A percentile compares a stretch with the other conserved stretches of the same genome.
These are phyloP conservation scores for Fratercula arctica DNA, from an alignment of 2,797 vertebrate species.

Conservation along the genomic window DNA sequence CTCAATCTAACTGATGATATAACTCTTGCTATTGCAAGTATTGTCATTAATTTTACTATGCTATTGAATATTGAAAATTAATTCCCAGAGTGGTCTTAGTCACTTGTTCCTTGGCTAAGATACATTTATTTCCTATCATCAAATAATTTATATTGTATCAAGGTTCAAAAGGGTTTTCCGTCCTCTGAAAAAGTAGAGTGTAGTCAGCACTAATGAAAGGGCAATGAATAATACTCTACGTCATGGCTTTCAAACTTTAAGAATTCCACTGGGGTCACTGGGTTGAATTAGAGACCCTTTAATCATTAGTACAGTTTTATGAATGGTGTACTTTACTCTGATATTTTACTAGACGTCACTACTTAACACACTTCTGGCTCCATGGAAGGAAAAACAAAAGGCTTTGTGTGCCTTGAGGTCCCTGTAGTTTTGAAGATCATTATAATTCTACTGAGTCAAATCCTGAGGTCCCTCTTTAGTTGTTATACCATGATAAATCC, in stretches of 20 bases:
- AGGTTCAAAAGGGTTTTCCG: constrained; percentile 33
- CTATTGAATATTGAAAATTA: background rate
- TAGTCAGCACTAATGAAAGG: constrained; percentile 52
- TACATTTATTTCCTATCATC: background rate
- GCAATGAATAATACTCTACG: constrained; percentile 1
- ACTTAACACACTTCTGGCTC: constrained; percentile 40
- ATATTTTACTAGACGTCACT: constrained; percentile 61
- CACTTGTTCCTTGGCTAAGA: background rate
- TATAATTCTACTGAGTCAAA: background rate
- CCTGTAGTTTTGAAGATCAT: background rate
- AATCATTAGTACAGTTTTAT: constrained; percentile 56
- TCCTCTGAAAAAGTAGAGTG: background rate
- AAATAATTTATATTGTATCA: background rate
- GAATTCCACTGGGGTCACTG: constrained; percentile 67
- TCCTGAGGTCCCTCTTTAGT: background rate
- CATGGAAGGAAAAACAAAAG: constrained; percentile 33
- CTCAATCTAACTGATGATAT: background rate
- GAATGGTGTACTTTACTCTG: constrained; percentile 59
- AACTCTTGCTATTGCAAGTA: background rate
- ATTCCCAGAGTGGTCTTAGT: background rate
- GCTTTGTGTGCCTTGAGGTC: constrained; percentile 31
- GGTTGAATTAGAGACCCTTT: constrained; percentile 59
- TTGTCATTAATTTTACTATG: background rate
- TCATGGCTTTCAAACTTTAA: constrained; percentile 51
- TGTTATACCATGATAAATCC: background rate